Evolutionary conservation across 2,888 invertebrate genomes (phyloP).

Genomic region (Scotopteryx bipunctaria): DNA sequence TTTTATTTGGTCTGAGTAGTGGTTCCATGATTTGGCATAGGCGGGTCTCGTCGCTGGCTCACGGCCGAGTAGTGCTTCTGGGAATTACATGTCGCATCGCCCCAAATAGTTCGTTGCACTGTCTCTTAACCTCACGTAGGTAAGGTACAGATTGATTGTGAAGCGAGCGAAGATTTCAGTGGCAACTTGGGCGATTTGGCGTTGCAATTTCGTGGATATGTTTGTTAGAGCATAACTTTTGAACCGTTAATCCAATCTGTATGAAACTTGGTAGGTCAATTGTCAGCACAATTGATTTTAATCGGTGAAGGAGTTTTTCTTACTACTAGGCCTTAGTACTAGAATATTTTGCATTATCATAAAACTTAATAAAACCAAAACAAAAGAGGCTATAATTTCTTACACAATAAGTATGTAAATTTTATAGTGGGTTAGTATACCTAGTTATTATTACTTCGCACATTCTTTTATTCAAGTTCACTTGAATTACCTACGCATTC

Average conservation of each 20-base stretch:
- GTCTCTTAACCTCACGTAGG: slow-evolving; percentile 35
- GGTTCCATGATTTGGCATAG: slow-evolving; percentile 35
- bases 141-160: neutral
- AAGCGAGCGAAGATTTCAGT: no score
- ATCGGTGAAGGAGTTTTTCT: no score
- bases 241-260: no score
- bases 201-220: no score
- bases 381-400: neutral
- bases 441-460: slow-evolving; percentile 26
- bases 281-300: no score
- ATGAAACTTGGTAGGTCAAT: no score
- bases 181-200: no score
- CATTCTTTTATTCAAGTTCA: slow-evolving; percentile 26
- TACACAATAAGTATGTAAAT: slow-evolving; percentile 15
- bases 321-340: neutral
- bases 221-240: no score
- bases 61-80: slow-evolving; percentile 55
- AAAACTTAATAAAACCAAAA: neutral
- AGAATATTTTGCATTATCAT: no score
- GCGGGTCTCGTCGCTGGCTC: slow-evolving; percentile 43
- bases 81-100: slow-evolving; percentile 62
- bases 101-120: slow-evolving; percentile 72
- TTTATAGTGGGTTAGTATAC: no score
- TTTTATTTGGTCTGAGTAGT: no score
- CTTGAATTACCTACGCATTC: slow-evolving; percentile 22